These are phyloP conservation scores for Drosophila pseudotalamancana DNA, from an alignment of 2,888 invertebrate genomes.

Conservation along the genomic window DNA sequence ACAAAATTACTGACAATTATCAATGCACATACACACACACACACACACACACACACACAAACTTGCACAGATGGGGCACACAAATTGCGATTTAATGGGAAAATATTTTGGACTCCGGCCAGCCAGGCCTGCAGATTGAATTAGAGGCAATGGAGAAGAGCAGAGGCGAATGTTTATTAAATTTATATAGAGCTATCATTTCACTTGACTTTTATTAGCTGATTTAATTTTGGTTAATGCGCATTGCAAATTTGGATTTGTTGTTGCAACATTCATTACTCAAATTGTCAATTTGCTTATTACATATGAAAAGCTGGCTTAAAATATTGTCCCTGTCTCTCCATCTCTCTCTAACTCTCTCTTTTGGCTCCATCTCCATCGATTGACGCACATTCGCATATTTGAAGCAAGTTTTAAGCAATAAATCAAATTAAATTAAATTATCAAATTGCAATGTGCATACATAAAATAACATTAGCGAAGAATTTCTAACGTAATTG, in stretches of 20 bases:
- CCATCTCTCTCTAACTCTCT: too few species aligned
- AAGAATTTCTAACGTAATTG: conserved; percentile 4
- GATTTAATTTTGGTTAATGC: conserved; percentile 68
- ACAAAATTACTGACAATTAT: conserved; percentile 73
- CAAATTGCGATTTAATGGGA: conserved; percentile 63
- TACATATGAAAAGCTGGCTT: conserved; percentile 9
- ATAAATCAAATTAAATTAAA: conserved; percentile 45
- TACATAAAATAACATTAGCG: conserved; percentile 2
- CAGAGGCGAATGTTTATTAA: conserved; percentile 61
- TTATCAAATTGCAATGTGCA: conserved; percentile 21
- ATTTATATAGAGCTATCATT: conserved; percentile 57
- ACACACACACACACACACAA: neutral
- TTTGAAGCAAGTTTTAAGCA: conserved; percentile 18
- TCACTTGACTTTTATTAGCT: conserved; percentile 63
- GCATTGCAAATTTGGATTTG: conserved; percentile 43
- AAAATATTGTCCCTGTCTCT: neutral
- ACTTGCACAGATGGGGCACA: conserved; percentile 7
- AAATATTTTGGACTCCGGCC: conserved; percentile 23
- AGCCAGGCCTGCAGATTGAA: conserved; percentile 51
- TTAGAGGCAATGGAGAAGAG: conserved; percentile 34
- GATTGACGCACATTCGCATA: conserved; percentile 5
- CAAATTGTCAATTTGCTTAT: conserved; percentile 21
- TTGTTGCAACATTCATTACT: conserved; percentile 31
- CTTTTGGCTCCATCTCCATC: too few species aligned
- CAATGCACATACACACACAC: conserved; percentile 32